Percentiles rank a stretch among this genome's conserved stretches.
These are phyloP conservation scores for Cephus nigrinus DNA, from an alignment of 2,888 invertebrate species.

Conservation along the genomic window DNA sequence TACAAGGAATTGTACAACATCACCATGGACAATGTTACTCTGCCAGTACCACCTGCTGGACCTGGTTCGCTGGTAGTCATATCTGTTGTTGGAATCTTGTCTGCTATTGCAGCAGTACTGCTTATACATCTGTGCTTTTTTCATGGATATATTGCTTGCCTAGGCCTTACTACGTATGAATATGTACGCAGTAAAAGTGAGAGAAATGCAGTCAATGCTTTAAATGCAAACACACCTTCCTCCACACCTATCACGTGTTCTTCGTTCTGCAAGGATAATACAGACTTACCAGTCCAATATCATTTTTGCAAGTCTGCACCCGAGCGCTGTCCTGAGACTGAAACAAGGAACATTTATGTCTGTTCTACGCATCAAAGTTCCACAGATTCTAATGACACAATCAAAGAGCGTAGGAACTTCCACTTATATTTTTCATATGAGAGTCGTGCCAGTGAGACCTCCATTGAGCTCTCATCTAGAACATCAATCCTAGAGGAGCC, in stretches of 20 bases:
- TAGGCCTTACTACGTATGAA: constrained; percentile 91
- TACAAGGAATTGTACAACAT: constrained; percentile 6
- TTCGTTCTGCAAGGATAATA: constrained; percentile 12
- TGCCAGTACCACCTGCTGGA: constrained; percentile 47
- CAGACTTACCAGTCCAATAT: constrained; percentile 36
- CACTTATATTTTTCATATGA: constrained; percentile 59
- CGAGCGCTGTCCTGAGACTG: constrained; percentile 11
- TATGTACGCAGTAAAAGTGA: constrained; percentile 73
- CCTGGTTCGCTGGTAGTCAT: constrained; percentile 67
- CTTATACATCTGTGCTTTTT: constrained; percentile 88
- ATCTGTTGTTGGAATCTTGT: constrained; percentile 72
- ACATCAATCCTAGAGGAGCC: neutral
- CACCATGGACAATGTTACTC: constrained; percentile 52
- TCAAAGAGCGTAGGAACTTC: constrained; percentile 48
- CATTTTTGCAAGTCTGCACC: constrained; percentile 47
- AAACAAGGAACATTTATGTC: constrained; percentile 43
- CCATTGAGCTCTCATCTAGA: constrained; percentile 52
- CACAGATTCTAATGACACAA: constrained; percentile 17
- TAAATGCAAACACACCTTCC: neutral
- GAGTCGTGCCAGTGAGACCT: constrained; percentile 49
- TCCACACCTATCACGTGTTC: constrained; percentile 2
- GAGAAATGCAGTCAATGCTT: constrained; percentile 26
- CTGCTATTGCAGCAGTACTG: constrained; percentile 81
- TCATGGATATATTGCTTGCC: constrained; percentile 85
- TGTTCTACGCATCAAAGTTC: constrained; percentile 45